Conservation (phyloP, 2,888 invertebrate species). For the Phengaris alcon region DNA sequence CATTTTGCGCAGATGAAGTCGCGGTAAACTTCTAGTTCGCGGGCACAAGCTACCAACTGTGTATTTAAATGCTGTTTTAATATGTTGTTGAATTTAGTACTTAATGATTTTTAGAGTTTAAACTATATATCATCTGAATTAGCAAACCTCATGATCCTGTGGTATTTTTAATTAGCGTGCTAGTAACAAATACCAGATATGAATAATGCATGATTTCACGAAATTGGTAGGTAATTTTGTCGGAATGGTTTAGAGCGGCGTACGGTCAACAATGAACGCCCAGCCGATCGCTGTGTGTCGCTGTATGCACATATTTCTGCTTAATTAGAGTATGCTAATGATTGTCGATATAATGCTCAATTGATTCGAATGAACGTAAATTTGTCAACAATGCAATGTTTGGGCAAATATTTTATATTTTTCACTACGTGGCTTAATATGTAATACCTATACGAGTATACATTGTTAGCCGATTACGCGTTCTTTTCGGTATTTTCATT, state of each 20-base stretch:
- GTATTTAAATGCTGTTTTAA: too few relatives aligned
- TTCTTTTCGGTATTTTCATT: too few relatives aligned
- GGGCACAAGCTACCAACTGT: too few relatives aligned
- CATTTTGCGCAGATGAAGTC: too few relatives aligned
- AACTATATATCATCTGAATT: background rate
- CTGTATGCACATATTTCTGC: slow-evolving; percentile 26
- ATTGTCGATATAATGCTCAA: slow-evolving; percentile 24
- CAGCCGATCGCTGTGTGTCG: background rate
- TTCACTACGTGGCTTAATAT: background rate
- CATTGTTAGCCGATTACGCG: background rate
- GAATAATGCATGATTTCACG: slow-evolving; percentile 23
- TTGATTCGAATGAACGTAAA: slow-evolving; percentile 16
- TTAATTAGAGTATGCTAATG: slow-evolving; percentile 28
- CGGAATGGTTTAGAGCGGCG: slow-evolving; percentile 9
- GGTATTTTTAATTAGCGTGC: slow-evolving; percentile 19
- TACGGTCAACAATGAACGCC: slow-evolving; percentile 6
- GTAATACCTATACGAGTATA: background rate
- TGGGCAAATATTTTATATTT: background rate
- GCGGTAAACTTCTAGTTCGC: too few relatives aligned
- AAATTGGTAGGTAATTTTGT: slow-evolving; percentile 10
- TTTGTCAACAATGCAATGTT: slow-evolving; percentile 22
- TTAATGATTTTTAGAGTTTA: background rate
- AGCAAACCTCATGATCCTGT: background rate
- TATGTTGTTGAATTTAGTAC: too few relatives aligned
- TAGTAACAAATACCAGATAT: slow-evolving; percentile 7